Percentiles rank a stretch among this genome's conserved stretches.
phyloP scores from a whole-genome alignment of 2,888 invertebrate genomes.

The Drosophila anomelani region DNA sequence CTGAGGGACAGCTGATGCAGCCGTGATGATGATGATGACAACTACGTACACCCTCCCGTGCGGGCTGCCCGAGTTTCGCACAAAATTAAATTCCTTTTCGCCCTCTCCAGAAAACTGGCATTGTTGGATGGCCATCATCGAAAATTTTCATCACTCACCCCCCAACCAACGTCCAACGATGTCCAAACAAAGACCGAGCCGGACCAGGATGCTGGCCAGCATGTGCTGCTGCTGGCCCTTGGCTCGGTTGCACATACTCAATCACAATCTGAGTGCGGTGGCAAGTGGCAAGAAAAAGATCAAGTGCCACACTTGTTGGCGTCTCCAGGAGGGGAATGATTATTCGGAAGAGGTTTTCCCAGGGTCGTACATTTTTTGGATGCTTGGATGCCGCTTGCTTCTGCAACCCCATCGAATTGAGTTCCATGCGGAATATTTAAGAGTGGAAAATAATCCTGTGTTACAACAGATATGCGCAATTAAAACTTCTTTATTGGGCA shows the following conservation, averaged over 20 bases:
- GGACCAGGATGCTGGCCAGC: conserved; percentile 15
- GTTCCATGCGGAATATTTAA: neutral
- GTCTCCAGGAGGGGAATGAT: conserved; percentile 61
- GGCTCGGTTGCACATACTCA: conserved; percentile 56
- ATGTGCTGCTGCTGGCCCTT: conserved; percentile 19
- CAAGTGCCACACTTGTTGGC: conserved; percentile 80
- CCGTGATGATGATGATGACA: conserved; percentile 44
- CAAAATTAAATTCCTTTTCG: conserved; percentile 73
- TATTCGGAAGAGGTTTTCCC: conserved; percentile 21
- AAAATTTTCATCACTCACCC: conserved; percentile 53
- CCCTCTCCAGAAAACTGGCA: conserved; percentile 47
- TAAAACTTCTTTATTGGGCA: neutral
- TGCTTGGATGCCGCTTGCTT: neutral
- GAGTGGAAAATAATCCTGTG: neutral
- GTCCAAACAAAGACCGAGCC: conserved; percentile 33
- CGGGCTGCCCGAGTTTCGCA: conserved; percentile 56
- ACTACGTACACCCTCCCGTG: conserved; percentile 40
- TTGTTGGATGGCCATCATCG: conserved; percentile 51
- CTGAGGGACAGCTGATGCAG: conserved; percentile 51
- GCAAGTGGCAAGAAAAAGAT: conserved; percentile 70
- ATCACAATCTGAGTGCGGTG: conserved; percentile 51
- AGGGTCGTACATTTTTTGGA: neutral
- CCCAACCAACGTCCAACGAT: conserved; percentile 3
- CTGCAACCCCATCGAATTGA: neutral
- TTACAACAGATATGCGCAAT: neutral